Conservation (phyloP, 2,888 invertebrate species). For the Drosophila diplacantha region DNA sequence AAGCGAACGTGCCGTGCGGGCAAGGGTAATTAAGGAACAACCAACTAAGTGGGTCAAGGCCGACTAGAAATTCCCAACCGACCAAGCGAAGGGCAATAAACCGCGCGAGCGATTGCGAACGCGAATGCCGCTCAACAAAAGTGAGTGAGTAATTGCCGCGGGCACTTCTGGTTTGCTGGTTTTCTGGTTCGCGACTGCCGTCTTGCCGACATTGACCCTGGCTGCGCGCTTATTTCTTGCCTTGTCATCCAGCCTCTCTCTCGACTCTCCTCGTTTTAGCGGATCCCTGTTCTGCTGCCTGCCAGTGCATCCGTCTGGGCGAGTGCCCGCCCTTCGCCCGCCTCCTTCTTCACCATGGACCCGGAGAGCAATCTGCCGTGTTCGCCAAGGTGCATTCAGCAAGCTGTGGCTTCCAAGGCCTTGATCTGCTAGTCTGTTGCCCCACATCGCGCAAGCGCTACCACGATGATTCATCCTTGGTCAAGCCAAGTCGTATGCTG, state of each 20-base stretch:
- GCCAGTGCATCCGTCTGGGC: constrained; percentile 71
- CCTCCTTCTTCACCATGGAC: constrained; percentile 54
- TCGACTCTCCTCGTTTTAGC: constrained; percentile 32
- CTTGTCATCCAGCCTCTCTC: constrained; percentile 22
- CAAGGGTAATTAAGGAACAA: constrained; percentile 46
- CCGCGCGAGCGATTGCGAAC: constrained; percentile 36
- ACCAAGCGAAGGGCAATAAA: constrained; percentile 69
- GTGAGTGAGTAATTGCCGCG: constrained; percentile 66
- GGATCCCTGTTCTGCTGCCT: constrained; percentile 36
- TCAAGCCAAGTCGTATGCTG: constrained; percentile 30
- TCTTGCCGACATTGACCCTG: constrained; percentile 53
- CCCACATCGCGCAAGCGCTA: constrained; percentile 34
- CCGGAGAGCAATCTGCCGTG: constrained; percentile 54
- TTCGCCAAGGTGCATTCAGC: constrained; percentile 61
- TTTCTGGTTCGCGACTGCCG: constrained; percentile 32
- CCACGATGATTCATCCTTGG: constrained; percentile 18
- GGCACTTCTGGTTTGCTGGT: constrained; percentile 58
- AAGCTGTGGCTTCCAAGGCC: constrained; percentile 68
- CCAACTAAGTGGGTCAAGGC: constrained; percentile 59
- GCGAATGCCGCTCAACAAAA: constrained; percentile 45
- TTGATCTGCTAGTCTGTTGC: constrained; percentile 72
- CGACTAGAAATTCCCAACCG: constrained; percentile 62
- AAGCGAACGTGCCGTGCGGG: constrained; percentile 40
- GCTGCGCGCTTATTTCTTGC: constrained; percentile 22
- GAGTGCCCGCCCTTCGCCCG: constrained; percentile 66